Conservation (phyloP, 2,888 invertebrate genomes). For the Ennomos quercinarius region DNA sequence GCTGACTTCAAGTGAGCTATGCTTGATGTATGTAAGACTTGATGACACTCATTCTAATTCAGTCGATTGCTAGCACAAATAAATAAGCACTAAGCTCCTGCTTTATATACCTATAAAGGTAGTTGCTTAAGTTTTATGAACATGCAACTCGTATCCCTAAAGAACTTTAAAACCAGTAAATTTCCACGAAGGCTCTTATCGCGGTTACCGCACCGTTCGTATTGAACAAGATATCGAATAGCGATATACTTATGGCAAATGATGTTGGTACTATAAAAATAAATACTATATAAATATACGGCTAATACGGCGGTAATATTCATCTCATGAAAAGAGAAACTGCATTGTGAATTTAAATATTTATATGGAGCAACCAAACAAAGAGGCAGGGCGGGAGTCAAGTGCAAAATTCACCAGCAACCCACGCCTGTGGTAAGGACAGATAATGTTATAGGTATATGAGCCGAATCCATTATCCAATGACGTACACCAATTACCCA, state of each 20-base stretch:
- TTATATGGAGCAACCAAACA: constrained; percentile 70
- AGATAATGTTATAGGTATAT: constrained; percentile 74
- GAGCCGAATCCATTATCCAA: constrained; percentile 83
- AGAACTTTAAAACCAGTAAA: constrained; percentile 14
- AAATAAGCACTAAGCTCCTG: constrained; percentile 3
- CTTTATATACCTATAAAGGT: not conserved
- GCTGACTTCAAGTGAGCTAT: constrained; percentile 7
- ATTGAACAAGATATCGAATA: constrained; percentile 38
- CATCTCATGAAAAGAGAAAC: constrained; percentile 71
- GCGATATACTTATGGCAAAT: constrained; percentile 39
- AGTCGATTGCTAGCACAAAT: constrained; percentile 3
- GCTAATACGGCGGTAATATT: constrained; percentile 61
- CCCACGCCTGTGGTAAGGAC: constrained; percentile 70
- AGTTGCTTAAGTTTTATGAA: not conserved
- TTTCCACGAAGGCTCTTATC: constrained; percentile 40
- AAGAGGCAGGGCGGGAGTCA: constrained; percentile 68
- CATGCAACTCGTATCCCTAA: constrained; percentile 11
- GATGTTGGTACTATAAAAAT: constrained; percentile 44
- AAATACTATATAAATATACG: constrained; percentile 54
- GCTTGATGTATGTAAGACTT: constrained; percentile 11
- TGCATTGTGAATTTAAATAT: constrained; percentile 72
- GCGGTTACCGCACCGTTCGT: constrained; percentile 36
- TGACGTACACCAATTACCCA: constrained; percentile 85
- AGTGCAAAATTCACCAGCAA: constrained; percentile 75
- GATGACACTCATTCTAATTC: constrained; percentile 8